These are phyloP conservation scores for Gymnosoma rotundatum DNA, from an alignment of 2,888 invertebrate species.

Conservation along the genomic window DNA sequence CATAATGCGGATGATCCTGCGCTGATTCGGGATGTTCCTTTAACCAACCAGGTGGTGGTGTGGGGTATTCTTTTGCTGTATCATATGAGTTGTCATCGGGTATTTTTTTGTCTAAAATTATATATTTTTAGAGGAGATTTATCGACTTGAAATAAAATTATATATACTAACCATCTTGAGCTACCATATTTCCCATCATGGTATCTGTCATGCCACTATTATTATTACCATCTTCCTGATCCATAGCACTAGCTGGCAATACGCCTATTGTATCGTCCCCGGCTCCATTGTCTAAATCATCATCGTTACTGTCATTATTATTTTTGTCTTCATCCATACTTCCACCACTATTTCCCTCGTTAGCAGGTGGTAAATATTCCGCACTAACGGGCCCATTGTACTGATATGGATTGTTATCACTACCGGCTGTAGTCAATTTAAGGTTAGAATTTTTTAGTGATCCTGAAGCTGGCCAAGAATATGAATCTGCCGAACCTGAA, in stretches of 20 bases:
- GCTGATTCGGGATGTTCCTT: constrained; percentile 76
- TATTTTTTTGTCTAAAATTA: constrained; percentile 12
- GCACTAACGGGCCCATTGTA: constrained; percentile 75
- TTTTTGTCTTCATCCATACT: constrained; percentile 40
- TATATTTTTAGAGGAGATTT: too few relatives aligned
- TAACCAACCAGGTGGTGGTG: constrained; percentile 80
- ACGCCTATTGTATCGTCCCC: constrained; percentile 76
- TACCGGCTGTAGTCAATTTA: constrained; percentile 49
- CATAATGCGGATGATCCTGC: constrained; percentile 73
- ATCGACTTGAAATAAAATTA: background rate
- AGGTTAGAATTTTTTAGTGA: constrained; percentile 72
- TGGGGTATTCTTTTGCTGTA: constrained; percentile 79
- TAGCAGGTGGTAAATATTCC: constrained; percentile 71
- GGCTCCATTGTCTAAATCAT: constrained; percentile 55
- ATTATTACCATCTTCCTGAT: constrained; percentile 44
- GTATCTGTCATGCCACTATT: constrained; percentile 42
- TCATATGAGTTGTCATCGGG: constrained; percentile 74
- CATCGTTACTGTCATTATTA: constrained; percentile 38
- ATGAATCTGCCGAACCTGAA: constrained; percentile 78
- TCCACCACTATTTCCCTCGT: constrained; percentile 20
- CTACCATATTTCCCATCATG: background rate
- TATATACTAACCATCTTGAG: constrained; percentile 52
- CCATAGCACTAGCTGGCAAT: constrained; percentile 77
- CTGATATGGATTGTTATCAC: constrained; percentile 72
- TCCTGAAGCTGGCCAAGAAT: constrained; percentile 80